Percentiles rank a stretch among this genome's conserved stretches.
These are phyloP conservation scores for Oligia latruncula DNA, from an alignment of 2,888 invertebrate species.

Conservation along the genomic window DNA sequence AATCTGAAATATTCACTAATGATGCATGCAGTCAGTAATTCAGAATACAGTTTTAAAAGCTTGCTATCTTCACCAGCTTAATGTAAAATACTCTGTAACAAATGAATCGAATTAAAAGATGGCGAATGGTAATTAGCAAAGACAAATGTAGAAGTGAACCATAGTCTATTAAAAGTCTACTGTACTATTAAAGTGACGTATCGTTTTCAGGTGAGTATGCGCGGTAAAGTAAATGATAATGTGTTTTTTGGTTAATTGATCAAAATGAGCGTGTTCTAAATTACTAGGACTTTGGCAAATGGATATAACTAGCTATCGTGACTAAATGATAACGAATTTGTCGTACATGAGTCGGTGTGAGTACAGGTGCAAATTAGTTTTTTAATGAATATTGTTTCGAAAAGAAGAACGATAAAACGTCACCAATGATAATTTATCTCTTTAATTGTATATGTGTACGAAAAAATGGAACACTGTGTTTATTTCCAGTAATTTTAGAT, in stretches of 20 bases:
- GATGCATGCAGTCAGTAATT: background rate
- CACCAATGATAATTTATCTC: background rate
- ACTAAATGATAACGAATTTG: conserved; percentile 13
- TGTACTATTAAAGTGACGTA: conserved; percentile 37
- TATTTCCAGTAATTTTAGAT: background rate
- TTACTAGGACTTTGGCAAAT: conserved; percentile 22
- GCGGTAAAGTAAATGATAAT: conserved; percentile 41
- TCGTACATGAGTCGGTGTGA: conserved; percentile 21
- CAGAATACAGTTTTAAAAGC: background rate
- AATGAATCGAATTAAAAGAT: conserved; percentile 41
- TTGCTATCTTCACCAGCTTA: background rate
- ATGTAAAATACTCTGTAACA: conserved; percentile 10
- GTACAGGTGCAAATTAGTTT: conserved; percentile 32
- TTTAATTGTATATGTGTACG: background rate
- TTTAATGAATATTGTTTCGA: conserved; percentile 9
- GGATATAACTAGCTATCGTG: conserved; percentile 10
- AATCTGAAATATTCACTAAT: too few relatives aligned
- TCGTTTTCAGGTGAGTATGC: conserved; percentile 30
- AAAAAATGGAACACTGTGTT: background rate
- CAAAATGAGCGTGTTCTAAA: conserved; percentile 19
- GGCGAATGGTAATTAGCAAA: conserved; percentile 37
- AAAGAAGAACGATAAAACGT: background rate
- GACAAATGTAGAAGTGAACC: conserved; percentile 29
- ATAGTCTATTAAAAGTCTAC: conserved; percentile 32
- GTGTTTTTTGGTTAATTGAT: conserved; percentile 14